Percentiles rank a stretch among this genome's conserved stretches.
Conservation (phyloP, 2,113 vertebrate species). For the Platycercus adscitus region DNA sequence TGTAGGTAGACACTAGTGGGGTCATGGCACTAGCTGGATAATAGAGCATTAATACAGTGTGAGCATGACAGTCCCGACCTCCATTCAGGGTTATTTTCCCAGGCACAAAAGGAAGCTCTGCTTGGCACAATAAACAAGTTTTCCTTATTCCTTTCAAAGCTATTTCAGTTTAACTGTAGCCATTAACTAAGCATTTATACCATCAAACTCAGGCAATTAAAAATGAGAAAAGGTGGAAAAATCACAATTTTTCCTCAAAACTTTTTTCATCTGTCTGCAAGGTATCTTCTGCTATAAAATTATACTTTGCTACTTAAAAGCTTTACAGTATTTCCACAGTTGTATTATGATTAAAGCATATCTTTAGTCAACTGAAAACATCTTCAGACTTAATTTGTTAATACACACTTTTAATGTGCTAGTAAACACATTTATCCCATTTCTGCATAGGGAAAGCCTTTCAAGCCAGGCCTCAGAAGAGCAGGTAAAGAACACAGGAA, state of each 20-base stretch:
- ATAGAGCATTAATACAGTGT: not conserved
- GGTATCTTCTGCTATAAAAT: not conserved
- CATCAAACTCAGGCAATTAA: not conserved
- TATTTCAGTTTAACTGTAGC: not conserved
- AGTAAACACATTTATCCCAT: not conserved
- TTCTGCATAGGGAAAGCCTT: not conserved
- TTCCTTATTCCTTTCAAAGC: not conserved
- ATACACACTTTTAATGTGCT: not conserved
- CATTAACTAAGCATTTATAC: not conserved
- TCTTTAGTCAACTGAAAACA: not conserved
- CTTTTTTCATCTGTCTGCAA: not conserved
- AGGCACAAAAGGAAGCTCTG: not conserved
- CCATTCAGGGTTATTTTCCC: not conserved
- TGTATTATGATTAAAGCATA: not conserved
- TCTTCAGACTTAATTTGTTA: not conserved
- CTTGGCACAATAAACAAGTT: not conserved
- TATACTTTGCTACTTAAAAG: not conserved
- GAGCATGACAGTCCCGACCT: not conserved
- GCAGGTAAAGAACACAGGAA: not conserved
- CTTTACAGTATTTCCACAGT: not conserved
- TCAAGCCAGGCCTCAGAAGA: not conserved
- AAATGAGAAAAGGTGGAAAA: not conserved
- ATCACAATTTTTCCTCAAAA: not conserved
- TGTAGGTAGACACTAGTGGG: not conserved
- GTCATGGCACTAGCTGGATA: not conserved